phyloP scores from a whole-genome alignment of 2,888 invertebrate species.

The Psylliodes chrysocephalus region DNA sequence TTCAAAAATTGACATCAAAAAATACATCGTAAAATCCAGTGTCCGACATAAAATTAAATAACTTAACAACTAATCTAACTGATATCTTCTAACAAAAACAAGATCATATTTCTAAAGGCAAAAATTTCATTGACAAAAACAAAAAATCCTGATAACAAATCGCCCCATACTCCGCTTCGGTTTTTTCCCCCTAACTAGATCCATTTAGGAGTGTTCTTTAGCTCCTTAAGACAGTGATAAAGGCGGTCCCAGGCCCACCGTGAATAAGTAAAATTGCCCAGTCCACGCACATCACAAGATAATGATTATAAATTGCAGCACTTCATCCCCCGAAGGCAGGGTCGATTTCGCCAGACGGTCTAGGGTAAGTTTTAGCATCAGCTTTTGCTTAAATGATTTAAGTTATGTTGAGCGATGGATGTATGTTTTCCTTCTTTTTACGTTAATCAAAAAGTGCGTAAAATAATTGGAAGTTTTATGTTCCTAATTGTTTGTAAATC shows the following conservation, averaged over 20 bases:
- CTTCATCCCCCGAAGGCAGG: slow-evolving; percentile 34
- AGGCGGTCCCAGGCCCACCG: slow-evolving; percentile 28
- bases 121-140: background rate
- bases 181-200: slow-evolving; percentile 9
- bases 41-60: no score
- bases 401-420: background rate
- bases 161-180: background rate
- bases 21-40: no score
- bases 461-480: no score
- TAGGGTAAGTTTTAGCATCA: background rate
- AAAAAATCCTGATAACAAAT: slow-evolving; percentile 1
- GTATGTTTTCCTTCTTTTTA: no score
- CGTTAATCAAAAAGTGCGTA: no score
- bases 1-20: no score
- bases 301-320: slow-evolving; percentile 54
- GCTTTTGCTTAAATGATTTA: slow-evolving; percentile 6
- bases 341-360: background rate
- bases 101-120: no score
- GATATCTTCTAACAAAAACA: no score
- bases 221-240: slow-evolving; percentile 36
- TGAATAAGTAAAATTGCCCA: slow-evolving; percentile 50
- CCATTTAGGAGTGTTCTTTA: slow-evolving; percentile 15
- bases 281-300: slow-evolving; percentile 47
- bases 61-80: no score
- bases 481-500: no score